Conservation (phyloP, 2,797 vertebrate genomes). For the Babyrousa celebensis region DNA sequence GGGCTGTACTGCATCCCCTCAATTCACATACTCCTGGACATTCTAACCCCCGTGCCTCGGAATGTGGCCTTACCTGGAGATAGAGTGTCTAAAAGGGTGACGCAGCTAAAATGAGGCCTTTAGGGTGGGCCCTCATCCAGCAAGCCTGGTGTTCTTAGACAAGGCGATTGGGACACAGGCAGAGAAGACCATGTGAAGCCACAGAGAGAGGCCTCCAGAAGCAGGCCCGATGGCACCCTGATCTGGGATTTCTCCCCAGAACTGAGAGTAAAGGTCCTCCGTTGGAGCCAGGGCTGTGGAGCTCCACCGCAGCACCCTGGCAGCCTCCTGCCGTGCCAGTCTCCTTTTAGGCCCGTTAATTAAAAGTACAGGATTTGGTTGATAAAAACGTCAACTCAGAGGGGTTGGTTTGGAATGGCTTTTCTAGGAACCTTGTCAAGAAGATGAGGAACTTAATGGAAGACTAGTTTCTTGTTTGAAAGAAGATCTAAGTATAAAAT, state of each 20-base stretch:
- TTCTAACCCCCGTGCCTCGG: background rate
- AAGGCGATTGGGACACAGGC: background rate
- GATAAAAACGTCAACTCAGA: background rate
- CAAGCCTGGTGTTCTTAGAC: background rate
- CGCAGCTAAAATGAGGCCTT: background rate
- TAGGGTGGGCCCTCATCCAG: background rate
- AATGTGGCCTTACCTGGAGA: background rate
- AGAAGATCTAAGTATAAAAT: constrained; percentile 60
- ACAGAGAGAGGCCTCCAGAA: background rate
- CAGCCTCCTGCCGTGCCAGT: rapidly evolving
- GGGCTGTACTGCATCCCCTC: background rate
- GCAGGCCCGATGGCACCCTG: background rate
- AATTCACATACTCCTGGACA: background rate
- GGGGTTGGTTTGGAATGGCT: constrained; percentile 9
- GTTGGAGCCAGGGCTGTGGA: background rate
- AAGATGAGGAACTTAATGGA: constrained; percentile 32
- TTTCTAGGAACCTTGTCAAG: constrained; percentile 22
- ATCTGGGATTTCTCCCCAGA: background rate
- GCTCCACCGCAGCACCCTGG: background rate
- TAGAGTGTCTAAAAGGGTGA: background rate
- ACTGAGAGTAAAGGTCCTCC: background rate
- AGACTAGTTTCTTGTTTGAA: constrained; percentile 62
- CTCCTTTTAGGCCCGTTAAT: background rate
- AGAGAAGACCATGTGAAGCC: background rate
- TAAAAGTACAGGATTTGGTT: background rate